phyloP scores from a whole-genome alignment of 2,113 vertebrate species.

The Aplodontia rufa region DNA sequence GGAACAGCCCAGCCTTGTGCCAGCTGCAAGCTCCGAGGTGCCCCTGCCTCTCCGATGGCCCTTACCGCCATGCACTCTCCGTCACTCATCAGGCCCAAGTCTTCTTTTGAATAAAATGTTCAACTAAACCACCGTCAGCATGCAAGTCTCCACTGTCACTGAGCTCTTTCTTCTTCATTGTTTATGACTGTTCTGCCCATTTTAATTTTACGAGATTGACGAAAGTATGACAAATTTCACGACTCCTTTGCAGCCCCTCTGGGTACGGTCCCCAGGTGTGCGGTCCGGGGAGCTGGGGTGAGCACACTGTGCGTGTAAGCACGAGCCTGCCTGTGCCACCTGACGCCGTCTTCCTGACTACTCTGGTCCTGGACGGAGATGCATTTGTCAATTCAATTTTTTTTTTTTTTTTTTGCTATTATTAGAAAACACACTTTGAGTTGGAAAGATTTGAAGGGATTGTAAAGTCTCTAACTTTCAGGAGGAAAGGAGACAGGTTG shows the following conservation, averaged over 20 bases:
- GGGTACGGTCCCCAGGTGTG: neutral
- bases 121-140: neutral
- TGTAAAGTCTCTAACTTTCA: neutral
- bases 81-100: neutral
- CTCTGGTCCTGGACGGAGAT: neutral
- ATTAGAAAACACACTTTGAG: neutral
- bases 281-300: rapidly evolving
- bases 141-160: neutral
- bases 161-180: neutral
- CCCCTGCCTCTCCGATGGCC: rapidly evolving
- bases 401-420: neutral
- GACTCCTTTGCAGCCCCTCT: neutral
- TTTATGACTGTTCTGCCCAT: neutral
- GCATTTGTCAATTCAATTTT: neutral
- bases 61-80: neutral
- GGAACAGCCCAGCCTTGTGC: rapidly evolving
- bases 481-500: neutral
- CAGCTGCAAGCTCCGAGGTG: rapidly evolving
- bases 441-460: neutral
- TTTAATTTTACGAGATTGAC: neutral
- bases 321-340: neutral
- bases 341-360: rapidly evolving
- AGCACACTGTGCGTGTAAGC: rapidly evolving
- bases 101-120: neutral
- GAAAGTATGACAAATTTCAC: neutral